Evolutionary conservation across 2,113 vertebrate genomes (phyloP).

Genomic region (Tympanuchus pallidicinctus): DNA sequence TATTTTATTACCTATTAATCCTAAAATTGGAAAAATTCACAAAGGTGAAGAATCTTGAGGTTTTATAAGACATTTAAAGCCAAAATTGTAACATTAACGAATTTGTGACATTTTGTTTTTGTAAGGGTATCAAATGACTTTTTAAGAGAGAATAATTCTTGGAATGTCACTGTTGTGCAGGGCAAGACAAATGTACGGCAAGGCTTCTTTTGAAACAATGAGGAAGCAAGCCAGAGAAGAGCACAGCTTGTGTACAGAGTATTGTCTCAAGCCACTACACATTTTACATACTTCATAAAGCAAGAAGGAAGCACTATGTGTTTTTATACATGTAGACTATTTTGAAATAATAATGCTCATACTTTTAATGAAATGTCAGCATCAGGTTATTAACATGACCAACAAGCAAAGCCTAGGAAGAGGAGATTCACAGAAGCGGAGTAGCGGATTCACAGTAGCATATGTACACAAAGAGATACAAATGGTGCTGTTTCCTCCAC

Average conservation of each 20-base stretch:
- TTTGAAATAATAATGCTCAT: background rate
- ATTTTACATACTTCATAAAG: background rate
- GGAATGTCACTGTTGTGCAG: background rate
- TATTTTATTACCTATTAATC: background rate
- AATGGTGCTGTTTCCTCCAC: background rate
- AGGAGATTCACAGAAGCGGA: background rate
- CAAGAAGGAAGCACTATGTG: background rate
- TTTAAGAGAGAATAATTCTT: conserved; percentile 21
- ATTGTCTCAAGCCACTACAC: conserved; percentile 2
- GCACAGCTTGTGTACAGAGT: background rate
- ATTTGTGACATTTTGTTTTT: conserved; percentile 7
- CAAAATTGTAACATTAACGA: background rate
- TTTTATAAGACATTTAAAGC: background rate
- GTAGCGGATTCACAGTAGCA: background rate
- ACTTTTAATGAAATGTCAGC: background rate
- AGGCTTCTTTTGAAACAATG: conserved; percentile 9
- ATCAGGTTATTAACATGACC: background rate
- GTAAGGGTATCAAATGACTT: conserved; percentile 1
- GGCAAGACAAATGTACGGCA: conserved; percentile 18
- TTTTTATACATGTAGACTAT: background rate
- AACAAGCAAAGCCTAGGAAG: background rate
- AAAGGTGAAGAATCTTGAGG: background rate
- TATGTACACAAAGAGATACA: background rate
- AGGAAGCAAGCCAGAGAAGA: background rate
- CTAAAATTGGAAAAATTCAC: background rate